Conservation (phyloP, 23 tunicate genomes). For the Phallusia fumigata region DNA sequence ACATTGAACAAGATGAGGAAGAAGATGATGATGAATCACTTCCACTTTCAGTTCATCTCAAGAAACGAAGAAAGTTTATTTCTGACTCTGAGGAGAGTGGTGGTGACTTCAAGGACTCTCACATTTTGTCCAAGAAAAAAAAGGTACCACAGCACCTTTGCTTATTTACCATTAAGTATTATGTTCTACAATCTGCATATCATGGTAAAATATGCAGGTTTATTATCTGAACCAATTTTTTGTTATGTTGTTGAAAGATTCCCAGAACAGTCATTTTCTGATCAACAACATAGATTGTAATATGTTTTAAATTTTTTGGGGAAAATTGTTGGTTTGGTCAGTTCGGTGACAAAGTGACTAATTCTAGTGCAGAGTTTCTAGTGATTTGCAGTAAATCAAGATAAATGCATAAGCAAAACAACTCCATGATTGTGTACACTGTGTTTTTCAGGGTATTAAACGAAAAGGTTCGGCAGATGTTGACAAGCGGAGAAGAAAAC, state of each 20-base stretch:
- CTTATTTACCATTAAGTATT: background rate
- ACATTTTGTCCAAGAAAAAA: conserved; percentile 21
- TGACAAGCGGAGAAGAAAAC: conserved; percentile 58
- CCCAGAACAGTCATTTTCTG: background rate
- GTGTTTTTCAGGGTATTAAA: conserved; percentile 22
- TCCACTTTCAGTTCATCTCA: conserved; percentile 66
- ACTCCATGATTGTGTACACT: background rate
- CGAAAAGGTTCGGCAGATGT: conserved; percentile 43
- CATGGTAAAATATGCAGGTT: background rate
- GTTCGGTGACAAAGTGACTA: background rate
- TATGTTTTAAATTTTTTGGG: too few relatives aligned
- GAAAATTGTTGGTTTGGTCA: background rate
- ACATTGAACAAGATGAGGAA: conserved; percentile 38
- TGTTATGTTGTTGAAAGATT: too few relatives aligned
- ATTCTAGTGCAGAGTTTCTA: background rate
- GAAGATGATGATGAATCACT: conserved; percentile 55
- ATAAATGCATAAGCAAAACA: too few relatives aligned
- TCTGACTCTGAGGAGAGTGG: conserved; percentile 34
- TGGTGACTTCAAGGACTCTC: conserved; percentile 31
- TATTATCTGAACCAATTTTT: background rate
- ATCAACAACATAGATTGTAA: background rate
- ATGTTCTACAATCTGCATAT: background rate
- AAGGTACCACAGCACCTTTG: background rate
- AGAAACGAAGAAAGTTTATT: conserved; percentile 35
- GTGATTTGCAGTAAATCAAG: background rate